A percentile compares a stretch with the other conserved stretches of the same genome.
Conservation (phyloP, 2,797 vertebrate genomes). For the Enteromius unitaeniatus region DNA sequence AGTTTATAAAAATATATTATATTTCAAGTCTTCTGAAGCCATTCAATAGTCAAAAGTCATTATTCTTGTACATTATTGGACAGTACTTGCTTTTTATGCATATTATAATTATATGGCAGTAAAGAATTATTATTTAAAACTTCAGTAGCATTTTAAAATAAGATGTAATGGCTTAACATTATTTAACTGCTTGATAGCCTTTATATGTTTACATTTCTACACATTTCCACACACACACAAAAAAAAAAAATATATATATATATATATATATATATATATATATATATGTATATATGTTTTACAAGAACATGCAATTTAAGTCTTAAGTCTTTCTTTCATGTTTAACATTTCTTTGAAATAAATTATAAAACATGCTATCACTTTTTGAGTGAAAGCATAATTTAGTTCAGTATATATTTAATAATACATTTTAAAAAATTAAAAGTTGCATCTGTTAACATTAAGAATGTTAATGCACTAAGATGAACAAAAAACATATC, state of each 20-base stretch:
- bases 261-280: neutral
- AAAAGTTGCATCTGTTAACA: neutral
- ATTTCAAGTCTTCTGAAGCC: neutral
- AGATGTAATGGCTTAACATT: neutral
- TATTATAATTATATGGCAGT: too few relatives aligned
- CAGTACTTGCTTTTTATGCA: too few relatives aligned
- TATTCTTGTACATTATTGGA: neutral
- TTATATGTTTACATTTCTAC: neutral
- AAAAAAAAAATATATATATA: neutral
- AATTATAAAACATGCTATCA: neutral
- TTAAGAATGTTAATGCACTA: neutral
- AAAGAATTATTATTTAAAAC: too few relatives aligned
- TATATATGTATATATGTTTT: neutral
- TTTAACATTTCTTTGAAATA: neutral
- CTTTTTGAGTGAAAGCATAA: neutral
- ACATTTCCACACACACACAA: too few relatives aligned
- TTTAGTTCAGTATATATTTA: neutral
- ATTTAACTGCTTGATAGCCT: neutral
- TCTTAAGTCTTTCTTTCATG: neutral
- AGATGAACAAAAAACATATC: neutral
- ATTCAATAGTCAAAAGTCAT: neutral
- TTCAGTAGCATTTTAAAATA: neutral
- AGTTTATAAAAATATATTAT: neutral
- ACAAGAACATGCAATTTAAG: neutral
- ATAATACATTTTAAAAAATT: neutral